Percentiles rank a stretch among this genome's conserved stretches.
Evolutionary conservation across 2,113 vertebrate species (phyloP).

Genomic region (Gambusia holbrooki): DNA sequence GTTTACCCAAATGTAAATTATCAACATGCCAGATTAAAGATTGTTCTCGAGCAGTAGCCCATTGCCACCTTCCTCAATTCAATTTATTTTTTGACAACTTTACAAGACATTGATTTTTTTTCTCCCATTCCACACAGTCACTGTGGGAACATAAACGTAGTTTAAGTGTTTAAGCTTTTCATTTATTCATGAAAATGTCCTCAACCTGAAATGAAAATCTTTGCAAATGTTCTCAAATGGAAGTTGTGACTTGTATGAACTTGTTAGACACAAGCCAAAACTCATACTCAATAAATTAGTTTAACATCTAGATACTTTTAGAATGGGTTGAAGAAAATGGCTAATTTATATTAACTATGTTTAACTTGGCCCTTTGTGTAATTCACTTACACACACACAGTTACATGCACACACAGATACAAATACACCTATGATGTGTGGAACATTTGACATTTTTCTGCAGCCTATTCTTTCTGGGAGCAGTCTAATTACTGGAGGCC

Average conservation of each 20-base stretch:
- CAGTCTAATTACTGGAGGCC: constrained; percentile 15
- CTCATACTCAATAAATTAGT: not conserved
- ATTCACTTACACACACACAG: not conserved
- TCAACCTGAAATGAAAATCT: not conserved
- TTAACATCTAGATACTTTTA: not conserved
- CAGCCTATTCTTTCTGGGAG: constrained; percentile 5
- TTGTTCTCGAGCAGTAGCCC: too few species aligned
- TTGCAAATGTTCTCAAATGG: too few species aligned
- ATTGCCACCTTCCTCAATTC: too few species aligned
- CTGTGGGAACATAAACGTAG: not conserved
- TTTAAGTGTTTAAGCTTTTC: not conserved
- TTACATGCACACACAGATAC: not conserved
- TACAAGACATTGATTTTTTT: not conserved
- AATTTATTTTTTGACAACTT: not conserved
- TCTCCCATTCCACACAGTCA: not conserved
- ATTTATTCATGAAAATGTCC: not conserved
- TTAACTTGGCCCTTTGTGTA: not conserved
- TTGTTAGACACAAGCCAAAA: not conserved
- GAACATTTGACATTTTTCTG: constrained; percentile 8
- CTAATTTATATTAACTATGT: not conserved
- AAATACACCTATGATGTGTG: not conserved
- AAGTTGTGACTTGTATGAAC: not conserved
- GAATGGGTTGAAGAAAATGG: not conserved
- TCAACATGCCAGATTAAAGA: too few species aligned
- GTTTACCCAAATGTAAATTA: not conserved